phyloP scores from a whole-genome alignment of 1,140 invertebrate species.

The Pachypeltis micranthus region DNA sequence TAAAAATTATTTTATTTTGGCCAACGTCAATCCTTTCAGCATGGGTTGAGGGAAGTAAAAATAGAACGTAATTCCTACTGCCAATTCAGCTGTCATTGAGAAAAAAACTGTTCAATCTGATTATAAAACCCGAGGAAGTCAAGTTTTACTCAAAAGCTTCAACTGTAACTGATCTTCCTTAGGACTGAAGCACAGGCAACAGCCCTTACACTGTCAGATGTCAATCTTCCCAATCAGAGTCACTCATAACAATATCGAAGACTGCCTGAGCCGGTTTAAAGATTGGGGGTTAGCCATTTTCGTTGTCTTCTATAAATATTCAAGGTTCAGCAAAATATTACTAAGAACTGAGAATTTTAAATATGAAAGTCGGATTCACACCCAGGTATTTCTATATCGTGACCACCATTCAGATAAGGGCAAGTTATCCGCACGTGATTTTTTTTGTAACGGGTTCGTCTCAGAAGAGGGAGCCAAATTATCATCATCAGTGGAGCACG shows the following conservation, averaged over 20 bases:
- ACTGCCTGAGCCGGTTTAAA: not conserved
- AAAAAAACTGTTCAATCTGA: not conserved
- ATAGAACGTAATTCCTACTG: too few species aligned
- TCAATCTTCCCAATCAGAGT: not conserved
- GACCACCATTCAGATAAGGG: not conserved
- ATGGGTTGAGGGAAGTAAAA: too few species aligned
- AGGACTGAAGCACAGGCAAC: not conserved
- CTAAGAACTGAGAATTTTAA: too few species aligned
- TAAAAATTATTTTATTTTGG: too few species aligned
- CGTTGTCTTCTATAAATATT: too few species aligned
- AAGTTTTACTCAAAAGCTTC: not conserved
- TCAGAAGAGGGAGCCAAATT: slow-evolving; percentile 1
- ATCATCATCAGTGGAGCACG: not conserved
- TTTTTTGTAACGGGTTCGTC: not conserved
- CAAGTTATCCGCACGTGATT: not conserved
- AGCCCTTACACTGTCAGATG: not conserved
- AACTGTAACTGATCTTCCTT: not conserved
- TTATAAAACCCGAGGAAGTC: not conserved
- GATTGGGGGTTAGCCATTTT: too few species aligned
- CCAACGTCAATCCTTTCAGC: too few species aligned
- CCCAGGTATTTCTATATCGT: too few species aligned
- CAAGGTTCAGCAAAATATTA: too few species aligned
- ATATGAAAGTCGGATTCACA: too few species aligned
- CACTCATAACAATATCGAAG: not conserved
- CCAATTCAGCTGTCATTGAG: too few species aligned